Evolutionary conservation across 2,113 vertebrate species (phyloP).

Genomic region (Tachysurus fulvidraco): DNA sequence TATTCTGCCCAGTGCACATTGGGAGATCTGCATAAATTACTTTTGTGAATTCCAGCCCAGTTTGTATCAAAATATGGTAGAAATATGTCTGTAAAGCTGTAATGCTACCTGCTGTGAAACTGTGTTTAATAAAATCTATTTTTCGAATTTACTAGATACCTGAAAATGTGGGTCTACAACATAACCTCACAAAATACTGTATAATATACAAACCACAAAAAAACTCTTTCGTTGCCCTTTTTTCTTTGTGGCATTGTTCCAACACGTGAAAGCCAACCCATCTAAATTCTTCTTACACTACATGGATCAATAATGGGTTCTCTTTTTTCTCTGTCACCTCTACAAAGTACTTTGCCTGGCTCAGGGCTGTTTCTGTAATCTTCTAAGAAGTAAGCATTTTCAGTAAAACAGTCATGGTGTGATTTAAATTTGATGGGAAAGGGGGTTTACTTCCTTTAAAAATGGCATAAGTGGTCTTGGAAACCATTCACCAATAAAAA

Average conservation of each 20-base stretch:
- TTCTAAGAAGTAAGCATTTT: neutral
- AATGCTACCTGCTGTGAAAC: too few species aligned
- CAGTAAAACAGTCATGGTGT: neutral
- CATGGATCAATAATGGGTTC: neutral
- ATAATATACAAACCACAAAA: neutral
- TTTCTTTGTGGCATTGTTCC: neutral
- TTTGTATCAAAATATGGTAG: too few species aligned
- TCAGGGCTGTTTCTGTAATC: neutral
- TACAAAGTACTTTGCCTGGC: neutral
- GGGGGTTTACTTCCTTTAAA: neutral
- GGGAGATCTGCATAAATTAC: too few species aligned
- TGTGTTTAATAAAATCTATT: too few species aligned
- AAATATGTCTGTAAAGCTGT: too few species aligned
- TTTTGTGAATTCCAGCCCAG: too few species aligned
- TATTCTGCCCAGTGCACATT: too few species aligned
- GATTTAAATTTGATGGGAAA: neutral
- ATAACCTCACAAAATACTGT: neutral
- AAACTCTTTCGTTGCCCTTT: neutral
- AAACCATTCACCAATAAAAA: conserved; percentile 2
- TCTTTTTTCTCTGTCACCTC: neutral
- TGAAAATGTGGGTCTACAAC: neutral
- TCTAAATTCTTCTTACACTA: neutral
- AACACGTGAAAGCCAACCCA: neutral
- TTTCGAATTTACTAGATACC: too few species aligned
- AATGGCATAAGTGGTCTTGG: neutral